These are phyloP conservation scores for Mugil cephalus DNA, from an alignment of 2,113 vertebrate species.

Conservation along the genomic window DNA sequence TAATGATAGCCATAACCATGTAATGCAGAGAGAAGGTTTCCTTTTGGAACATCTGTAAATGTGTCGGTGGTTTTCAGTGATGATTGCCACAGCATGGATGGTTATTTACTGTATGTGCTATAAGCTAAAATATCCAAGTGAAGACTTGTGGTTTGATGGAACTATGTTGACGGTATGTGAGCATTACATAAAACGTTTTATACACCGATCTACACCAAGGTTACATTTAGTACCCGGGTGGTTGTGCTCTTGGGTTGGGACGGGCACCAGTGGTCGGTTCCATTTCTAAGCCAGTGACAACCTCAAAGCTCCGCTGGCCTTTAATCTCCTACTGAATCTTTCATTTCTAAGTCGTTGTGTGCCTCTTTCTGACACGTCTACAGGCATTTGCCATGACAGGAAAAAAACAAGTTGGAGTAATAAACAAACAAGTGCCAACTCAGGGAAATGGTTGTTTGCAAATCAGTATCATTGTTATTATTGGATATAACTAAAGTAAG, in stretches of 20 bases:
- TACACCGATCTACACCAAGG: constrained; percentile 27
- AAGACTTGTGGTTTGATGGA: constrained; percentile 39
- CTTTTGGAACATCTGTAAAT: constrained; percentile 29
- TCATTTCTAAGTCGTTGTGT: background rate
- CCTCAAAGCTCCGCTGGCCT: background rate
- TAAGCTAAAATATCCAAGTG: constrained; percentile 30
- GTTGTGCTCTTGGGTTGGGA: background rate
- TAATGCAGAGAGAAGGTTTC: constrained; percentile 11
- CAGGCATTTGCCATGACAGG: background rate
- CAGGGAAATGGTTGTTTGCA: background rate
- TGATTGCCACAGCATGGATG: constrained; percentile 45
- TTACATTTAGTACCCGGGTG: constrained; percentile 23
- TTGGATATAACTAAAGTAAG: no score
- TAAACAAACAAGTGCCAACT: background rate
- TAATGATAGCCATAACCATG: constrained; percentile 54
- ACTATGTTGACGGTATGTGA: constrained; percentile 25
- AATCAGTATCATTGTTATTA: no score
- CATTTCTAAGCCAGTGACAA: background rate
- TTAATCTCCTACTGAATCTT: constrained; percentile 14
- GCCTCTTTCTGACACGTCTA: background rate
- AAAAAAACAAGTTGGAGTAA: background rate
- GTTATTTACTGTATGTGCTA: constrained; percentile 39
- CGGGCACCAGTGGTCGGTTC: background rate
- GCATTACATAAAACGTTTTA: constrained; percentile 32
- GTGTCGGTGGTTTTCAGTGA: constrained; percentile 32